Evolutionary conservation across 2,888 invertebrate genomes (phyloP).

Genomic region (Rotaria macrura): DNA sequence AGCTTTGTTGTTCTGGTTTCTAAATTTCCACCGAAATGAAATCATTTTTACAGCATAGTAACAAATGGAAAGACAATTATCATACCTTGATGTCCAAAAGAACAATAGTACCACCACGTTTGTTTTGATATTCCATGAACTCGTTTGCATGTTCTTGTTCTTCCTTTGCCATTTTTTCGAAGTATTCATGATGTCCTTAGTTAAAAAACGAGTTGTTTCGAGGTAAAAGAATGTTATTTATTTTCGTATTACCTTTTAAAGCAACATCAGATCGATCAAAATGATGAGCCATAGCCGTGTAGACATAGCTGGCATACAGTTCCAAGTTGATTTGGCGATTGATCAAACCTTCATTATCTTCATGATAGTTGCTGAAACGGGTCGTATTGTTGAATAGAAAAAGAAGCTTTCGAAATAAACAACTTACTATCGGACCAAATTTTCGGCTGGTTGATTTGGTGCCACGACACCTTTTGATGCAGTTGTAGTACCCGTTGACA

Average conservation of each 20-base stretch:
- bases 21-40: neutral
- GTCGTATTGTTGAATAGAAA: too few relatives aligned
- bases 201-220: too few relatives aligned
- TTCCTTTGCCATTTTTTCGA: conserved; percentile 64
- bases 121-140: conserved; percentile 54
- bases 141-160: conserved; percentile 70
- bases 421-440: neutral
- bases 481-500: too few relatives aligned
- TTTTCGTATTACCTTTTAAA: conserved; percentile 42
- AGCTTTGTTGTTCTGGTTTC: conserved; percentile 27
- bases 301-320: too few relatives aligned
- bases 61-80: too few relatives aligned
- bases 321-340: too few relatives aligned
- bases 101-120: conserved; percentile 65
- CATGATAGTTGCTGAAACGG: conserved; percentile 19
- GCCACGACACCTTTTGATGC: neutral
- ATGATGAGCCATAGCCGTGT: too few relatives aligned
- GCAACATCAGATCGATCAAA: conserved; percentile 74
- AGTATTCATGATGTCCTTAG: conserved; percentile 59
- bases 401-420: too few relatives aligned
- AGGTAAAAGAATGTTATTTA: too few relatives aligned
- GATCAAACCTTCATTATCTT: conserved; percentile 28
- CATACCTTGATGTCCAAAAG: conserved; percentile 55
- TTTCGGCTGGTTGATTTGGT: neutral
- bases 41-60: too few relatives aligned